phyloP scores from a whole-genome alignment of 2,797 vertebrate genomes.

The Anas bernieri region DNA sequence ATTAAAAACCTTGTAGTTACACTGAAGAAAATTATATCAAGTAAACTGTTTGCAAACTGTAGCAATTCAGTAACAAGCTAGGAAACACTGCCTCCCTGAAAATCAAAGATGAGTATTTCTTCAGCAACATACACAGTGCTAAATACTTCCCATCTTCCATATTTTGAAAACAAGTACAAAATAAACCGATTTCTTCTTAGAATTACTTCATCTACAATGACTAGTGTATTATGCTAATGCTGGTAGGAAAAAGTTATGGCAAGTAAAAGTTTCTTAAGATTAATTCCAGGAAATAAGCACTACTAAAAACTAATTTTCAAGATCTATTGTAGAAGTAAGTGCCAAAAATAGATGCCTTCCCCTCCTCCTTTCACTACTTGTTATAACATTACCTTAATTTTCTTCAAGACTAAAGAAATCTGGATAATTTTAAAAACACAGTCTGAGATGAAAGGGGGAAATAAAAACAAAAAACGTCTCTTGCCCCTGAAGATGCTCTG shows the following conservation, averaged over 20 bases:
- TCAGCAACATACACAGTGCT: background rate
- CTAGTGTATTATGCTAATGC: background rate
- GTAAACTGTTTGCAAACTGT: background rate
- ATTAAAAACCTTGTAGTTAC: background rate
- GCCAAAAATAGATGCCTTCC: background rate
- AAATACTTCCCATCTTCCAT: background rate
- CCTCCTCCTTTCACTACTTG: no score
- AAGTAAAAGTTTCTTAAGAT: background rate
- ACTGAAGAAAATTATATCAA: background rate
- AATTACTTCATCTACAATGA: background rate
- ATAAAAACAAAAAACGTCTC: background rate
- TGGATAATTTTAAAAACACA: background rate
- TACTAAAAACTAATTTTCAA: background rate
- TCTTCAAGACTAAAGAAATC: background rate
- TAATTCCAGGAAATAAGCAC: background rate
- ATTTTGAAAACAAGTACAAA: background rate
- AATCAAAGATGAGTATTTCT: background rate
- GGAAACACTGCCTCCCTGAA: background rate
- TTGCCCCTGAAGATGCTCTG: accelerated
- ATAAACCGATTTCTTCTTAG: background rate
- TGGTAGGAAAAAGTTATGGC: background rate
- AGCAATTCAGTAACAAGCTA: background rate
- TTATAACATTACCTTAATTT: background rate
- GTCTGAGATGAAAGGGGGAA: background rate
- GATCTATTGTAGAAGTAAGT: background rate